Evolutionary conservation across 2,113 vertebrate species (phyloP).

Genomic region (Gobius niger): DNA sequence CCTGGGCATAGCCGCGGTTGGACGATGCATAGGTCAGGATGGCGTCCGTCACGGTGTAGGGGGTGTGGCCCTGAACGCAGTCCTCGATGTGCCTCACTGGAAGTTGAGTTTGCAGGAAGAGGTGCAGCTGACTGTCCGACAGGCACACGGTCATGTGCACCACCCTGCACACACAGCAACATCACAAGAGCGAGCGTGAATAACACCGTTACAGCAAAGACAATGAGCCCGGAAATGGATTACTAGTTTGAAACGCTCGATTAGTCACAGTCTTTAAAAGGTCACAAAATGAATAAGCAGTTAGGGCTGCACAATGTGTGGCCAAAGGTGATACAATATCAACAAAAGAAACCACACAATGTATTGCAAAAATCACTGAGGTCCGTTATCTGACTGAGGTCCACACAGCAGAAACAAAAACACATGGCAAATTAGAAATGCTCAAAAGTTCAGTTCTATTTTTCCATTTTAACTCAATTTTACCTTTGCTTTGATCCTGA

Average conservation of each 20-base stretch:
- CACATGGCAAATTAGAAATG: no score
- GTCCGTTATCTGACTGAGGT: no score
- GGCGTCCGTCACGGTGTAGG: slow-evolving; percentile 84
- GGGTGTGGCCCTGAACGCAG: slow-evolving; percentile 87
- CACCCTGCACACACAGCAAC: slow-evolving; percentile 72
- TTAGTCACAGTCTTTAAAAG: background rate
- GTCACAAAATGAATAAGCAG: no score
- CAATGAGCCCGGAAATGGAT: background rate
- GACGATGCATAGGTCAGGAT: slow-evolving; percentile 90
- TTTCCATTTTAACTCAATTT: no score
- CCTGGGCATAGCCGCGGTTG: slow-evolving; percentile 84
- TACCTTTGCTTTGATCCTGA: no score
- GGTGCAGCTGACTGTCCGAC: slow-evolving; percentile 95
- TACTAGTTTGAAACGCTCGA: background rate
- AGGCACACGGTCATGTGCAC: slow-evolving; percentile 91
- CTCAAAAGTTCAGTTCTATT: no score
- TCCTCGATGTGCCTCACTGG: slow-evolving; percentile 86
- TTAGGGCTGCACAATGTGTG: no score
- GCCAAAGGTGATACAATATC: no score
- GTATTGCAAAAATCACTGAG: no score
- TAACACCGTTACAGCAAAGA: background rate
- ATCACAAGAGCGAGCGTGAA: slow-evolving; percentile 2
- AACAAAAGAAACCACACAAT: no score
- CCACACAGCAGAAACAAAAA: no score
- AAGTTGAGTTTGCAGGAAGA: slow-evolving; percentile 97